These are phyloP conservation scores for Cephalopachus bancanus DNA, from an alignment of 2,797 vertebrate species.

Conservation along the genomic window DNA sequence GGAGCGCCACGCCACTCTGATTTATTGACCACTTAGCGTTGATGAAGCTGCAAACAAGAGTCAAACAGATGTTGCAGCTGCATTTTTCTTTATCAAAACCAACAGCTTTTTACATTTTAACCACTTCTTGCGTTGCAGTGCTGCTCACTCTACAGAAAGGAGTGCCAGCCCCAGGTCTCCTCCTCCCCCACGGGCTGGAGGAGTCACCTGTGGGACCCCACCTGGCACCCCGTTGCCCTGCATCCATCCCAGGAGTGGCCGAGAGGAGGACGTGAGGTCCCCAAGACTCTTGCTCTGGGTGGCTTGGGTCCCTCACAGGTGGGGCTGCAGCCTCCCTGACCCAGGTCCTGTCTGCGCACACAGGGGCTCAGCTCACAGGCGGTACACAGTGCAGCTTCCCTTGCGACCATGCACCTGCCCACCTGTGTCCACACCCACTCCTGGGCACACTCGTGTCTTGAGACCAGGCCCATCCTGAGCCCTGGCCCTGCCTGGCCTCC, in stretches of 20 bases:
- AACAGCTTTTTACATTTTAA: conserved; percentile 85
- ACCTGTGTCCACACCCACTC: rapidly evolving
- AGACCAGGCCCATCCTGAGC: neutral
- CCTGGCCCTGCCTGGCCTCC: neutral
- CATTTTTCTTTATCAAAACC: conserved; percentile 94
- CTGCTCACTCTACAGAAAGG: conserved; percentile 64
- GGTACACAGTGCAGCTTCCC: neutral
- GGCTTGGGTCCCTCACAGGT: neutral
- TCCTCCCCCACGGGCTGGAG: rapidly evolving
- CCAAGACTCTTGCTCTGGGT: neutral
- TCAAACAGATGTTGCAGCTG: conserved; percentile 94
- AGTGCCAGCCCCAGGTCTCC: neutral
- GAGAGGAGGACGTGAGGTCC: rapidly evolving
- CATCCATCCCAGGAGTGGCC: neutral
- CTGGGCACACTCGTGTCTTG: neutral
- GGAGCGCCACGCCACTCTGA: conserved; percentile 92
- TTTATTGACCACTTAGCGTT: conserved; percentile 99
- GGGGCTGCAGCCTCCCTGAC: neutral
- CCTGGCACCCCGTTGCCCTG: neutral
- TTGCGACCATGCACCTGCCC: too few species aligned
- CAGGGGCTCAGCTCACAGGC: neutral
- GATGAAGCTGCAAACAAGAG: conserved; percentile 98
- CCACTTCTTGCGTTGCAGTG: conserved; percentile 59
- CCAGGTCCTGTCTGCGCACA: neutral
- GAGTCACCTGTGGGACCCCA: rapidly evolving